phyloP scores from a whole-genome alignment of 2,888 invertebrate species.

The Keiferia lycopersicella region DNA sequence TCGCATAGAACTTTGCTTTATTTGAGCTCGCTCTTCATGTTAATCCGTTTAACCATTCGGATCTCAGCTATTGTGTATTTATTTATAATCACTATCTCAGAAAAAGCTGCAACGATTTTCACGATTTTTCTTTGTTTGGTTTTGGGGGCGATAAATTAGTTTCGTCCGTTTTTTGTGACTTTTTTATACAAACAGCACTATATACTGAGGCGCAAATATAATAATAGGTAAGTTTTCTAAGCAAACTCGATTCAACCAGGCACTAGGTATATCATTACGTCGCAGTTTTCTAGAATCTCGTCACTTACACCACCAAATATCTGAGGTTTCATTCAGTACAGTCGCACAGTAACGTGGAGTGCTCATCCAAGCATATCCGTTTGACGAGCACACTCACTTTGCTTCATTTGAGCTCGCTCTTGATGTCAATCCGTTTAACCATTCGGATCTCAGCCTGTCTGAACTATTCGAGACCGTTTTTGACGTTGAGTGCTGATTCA shows the following conservation, averaged over 20 bases:
- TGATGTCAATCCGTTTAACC: slow-evolving; percentile 41
- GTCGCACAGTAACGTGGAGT: slow-evolving; percentile 42
- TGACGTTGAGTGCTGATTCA: slow-evolving; percentile 4
- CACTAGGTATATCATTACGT: too few species aligned
- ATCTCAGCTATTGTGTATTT: too few species aligned
- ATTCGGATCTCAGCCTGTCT: slow-evolving; percentile 26
- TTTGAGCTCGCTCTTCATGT: slow-evolving; percentile 43
- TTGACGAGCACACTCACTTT: slow-evolving; percentile 58
- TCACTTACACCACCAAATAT: not conserved
- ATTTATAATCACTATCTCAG: too few species aligned
- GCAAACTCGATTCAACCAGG: too few species aligned
- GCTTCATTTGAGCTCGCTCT: slow-evolving; percentile 39
- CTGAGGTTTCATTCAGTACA: slow-evolving; percentile 24
- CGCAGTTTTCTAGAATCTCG: not conserved
- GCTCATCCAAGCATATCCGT: slow-evolving; percentile 53
- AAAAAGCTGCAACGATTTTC: too few species aligned
- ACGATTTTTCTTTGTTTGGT: too few species aligned
- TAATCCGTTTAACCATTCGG: slow-evolving; percentile 23
- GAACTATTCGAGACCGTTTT: slow-evolving; percentile 14
- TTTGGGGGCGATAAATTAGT: too few species aligned
- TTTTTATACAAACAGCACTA: too few species aligned
- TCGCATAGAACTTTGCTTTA: slow-evolving; percentile 37
- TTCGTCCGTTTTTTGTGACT: too few species aligned
- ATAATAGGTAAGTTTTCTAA: too few species aligned
- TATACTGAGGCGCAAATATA: too few species aligned